Base-by-base conservation (phyloP, 1,140 invertebrate species). In the Ips nitidus region DNA sequence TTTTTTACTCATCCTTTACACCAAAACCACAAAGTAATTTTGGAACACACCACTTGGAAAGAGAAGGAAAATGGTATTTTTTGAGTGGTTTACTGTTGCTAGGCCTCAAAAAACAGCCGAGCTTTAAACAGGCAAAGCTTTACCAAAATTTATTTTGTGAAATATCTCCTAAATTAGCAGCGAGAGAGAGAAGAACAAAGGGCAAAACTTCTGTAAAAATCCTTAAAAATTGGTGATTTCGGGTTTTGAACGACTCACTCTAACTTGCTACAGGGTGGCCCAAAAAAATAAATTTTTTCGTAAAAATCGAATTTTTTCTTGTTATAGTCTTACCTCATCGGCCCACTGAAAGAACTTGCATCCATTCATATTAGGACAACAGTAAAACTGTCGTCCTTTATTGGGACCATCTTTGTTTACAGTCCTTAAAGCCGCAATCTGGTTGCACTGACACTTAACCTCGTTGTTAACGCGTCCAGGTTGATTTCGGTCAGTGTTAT, bases 291-390 rank as follows among this genome's bases (percentile, higher is more conserved):
- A 69, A 52, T 1, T 55, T 36, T n/a, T n/a, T n/a, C n/a, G n/a
- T n/a, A n/a, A n/a, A n/a, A n/a, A n/a, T n/a, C n/a, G n/a, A n/a
- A n/a, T n/a, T n/a, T n/a, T n/a, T 55, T 55, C 7, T 36, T n/a
- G 36, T 22, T 6, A 55, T n/a, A 55, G 58, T 66, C 66, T 57
- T 70, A 79, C 77, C 64, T 88, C 87, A 79, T 95, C 92, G 0
- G 85, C 89, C 95, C 95, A 98, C 80, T 94, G 83, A 75, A 97
- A 97, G 81, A 95, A 97, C 7, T 86, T 88, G 80, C 95, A 97
- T 3, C 85, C 77, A n/a, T 80, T 84, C 36, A 83, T 80, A 79
- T 94, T 92, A 0, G 88, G 77, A 76, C 95, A 98, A 1, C 81
- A 82, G 77, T 90, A 94, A 83, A 96, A 98, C 53, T 83, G 81